Base-by-base conservation (phyloP, 2,888 invertebrate species). In the Invenusta paracnida region DNA sequence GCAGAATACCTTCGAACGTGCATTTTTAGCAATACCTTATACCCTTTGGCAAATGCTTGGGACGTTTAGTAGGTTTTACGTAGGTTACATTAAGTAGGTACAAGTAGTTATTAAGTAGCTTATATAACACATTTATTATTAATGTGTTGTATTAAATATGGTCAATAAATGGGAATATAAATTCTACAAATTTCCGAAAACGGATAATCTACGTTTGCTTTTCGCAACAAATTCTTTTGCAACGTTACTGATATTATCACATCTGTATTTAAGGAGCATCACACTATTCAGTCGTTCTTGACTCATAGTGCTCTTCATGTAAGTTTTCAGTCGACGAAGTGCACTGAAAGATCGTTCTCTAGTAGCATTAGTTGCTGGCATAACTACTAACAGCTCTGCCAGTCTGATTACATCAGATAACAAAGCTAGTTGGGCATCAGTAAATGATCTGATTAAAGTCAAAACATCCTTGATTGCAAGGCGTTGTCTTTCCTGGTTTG, bases 401-500 rank as follows among this genome's bases (percentile, higher is more conserved):
- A 23, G 73, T 23, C 27, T 73, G 27, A 73, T 5, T 73, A n/a
- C 73, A 73, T 73, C 11, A 73, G 27, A 73, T 73, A 73, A 73
- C 25, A 73, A 73, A 73, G 25, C 25, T n/a, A 2, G 11, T 73
- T 73, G 73, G 73, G 25, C 73, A 73, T 73, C 73, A 73, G 73
- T 73, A 23, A 73, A 73, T 73, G 73, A 5, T 73, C 25, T 5
- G 25, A 73, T 73, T 73, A 73, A 73, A n/a, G 73, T 73, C 17
- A 73, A 23, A 73, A 73, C 73, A 73, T 73, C 73, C 11, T 73
- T 73, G 73, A 73, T 73, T 73, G 73, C 25, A 73, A 73, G 25
- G 27, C 25, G 73, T 73, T 13, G 73, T 73, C 73, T 23, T 73
- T 73, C 73, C 23, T 73, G 73, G 17, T 73, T 23, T 2, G 73